These are phyloP conservation scores for Doryteuthis pealeii DNA, from an alignment of 1,140 invertebrate species.

Conservation along the genomic window DNA sequence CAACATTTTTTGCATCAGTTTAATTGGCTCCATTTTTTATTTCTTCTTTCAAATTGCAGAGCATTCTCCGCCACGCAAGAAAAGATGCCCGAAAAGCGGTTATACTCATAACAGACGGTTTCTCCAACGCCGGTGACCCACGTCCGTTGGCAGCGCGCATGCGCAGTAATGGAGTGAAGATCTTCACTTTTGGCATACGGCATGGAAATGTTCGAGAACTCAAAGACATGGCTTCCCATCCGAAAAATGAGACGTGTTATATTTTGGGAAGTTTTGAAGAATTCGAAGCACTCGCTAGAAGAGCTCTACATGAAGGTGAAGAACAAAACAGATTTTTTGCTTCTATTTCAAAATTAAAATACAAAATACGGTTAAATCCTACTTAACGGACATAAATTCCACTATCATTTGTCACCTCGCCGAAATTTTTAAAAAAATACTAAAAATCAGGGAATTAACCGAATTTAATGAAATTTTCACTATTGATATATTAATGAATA, in stretches of 20 bases:
- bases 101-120: conserved; percentile 74
- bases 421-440: too few species aligned
- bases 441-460: too few species aligned
- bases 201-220: conserved; percentile 71
- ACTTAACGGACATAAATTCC: too few species aligned
- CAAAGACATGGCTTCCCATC: conserved; percentile 69
- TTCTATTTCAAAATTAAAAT: too few species aligned
- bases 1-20: too few species aligned
- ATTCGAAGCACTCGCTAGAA: conserved; percentile 71
- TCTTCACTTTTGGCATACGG: conserved; percentile 73
- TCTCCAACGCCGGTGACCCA: conserved; percentile 74
- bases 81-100: conserved; percentile 66
- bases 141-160: conserved; percentile 65
- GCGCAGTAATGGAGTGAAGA: conserved; percentile 61
- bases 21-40: too few species aligned
- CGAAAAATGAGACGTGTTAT: conserved; percentile 69
- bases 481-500: too few species aligned
- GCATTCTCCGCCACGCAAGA: conserved; percentile 64
- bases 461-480: too few species aligned
- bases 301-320: conserved; percentile 71
- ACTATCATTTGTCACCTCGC: too few species aligned
- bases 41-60: too few species aligned
- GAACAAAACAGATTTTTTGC: too few species aligned
- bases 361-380: too few species aligned
- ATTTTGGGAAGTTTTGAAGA: conserved; percentile 73